Percentiles rank a stretch among this genome's conserved stretches.
Evolutionary conservation across 2,888 invertebrate species (phyloP).

Genomic region (Drosophila neotestacea): DNA sequence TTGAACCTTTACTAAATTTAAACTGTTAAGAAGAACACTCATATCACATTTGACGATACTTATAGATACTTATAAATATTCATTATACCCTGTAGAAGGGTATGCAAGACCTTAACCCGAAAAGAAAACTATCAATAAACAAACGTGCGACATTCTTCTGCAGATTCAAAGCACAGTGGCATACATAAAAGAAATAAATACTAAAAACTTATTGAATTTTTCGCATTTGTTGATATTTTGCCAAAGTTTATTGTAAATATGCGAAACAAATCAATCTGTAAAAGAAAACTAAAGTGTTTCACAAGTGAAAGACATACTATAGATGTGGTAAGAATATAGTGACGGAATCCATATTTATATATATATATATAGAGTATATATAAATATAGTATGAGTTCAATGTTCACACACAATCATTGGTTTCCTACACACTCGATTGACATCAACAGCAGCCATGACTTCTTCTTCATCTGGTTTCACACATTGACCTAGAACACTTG

Average conservation of each 20-base stretch:
- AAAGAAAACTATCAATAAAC: constrained; percentile 35
- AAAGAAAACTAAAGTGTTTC: constrained; percentile 8
- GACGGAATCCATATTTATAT: background rate
- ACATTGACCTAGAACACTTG: constrained; percentile 70
- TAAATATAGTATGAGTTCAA: constrained; percentile 20
- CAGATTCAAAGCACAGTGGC: constrained; percentile 1
- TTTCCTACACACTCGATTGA: constrained; percentile 47
- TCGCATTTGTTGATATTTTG: constrained; percentile 68
- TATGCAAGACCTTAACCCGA: constrained; percentile 48
- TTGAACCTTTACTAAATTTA: too few relatives aligned
- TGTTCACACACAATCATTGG: constrained; percentile 21
- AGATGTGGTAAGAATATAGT: background rate
- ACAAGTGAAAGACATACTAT: constrained; percentile 2
- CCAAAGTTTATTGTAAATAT: constrained; percentile 80
- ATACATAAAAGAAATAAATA: constrained; percentile 32
- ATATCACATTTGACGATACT: background rate
- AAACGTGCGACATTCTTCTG: constrained; percentile 42
- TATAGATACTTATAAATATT: background rate
- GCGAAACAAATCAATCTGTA: constrained; percentile 13
- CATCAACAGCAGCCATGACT: constrained; percentile 65
- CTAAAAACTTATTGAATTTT: constrained; percentile 25
- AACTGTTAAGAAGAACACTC: too few relatives aligned
- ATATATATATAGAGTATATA: background rate
- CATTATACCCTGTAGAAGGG: background rate
- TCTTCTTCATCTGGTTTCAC: constrained; percentile 20